Percentiles rank a stretch among this genome's conserved stretches.
These are phyloP conservation scores for Temnothorax nylanderi DNA, from an alignment of 1,140 invertebrate genomes.

Conservation along the genomic window DNA sequence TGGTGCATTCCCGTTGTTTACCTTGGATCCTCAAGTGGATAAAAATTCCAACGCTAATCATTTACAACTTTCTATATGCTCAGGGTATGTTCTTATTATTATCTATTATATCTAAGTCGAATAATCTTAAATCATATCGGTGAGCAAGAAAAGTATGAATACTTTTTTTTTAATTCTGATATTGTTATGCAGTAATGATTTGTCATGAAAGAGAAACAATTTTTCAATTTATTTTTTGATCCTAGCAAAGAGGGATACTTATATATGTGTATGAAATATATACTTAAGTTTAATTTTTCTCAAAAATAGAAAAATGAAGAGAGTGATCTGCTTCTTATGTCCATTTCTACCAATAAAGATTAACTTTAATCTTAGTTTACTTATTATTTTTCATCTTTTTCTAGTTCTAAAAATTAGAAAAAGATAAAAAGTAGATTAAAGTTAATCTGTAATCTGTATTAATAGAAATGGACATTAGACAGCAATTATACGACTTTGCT, in stretches of 20 bases:
- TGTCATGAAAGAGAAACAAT: neutral
- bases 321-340: neutral
- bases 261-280: neutral
- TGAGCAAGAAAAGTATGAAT: neutral
- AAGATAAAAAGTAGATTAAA: too few species aligned
- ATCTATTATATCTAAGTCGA: neutral
- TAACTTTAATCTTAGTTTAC: too few species aligned
- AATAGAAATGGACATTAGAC: neutral
- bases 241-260: neutral
- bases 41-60: conserved; percentile 93
- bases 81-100: conserved; percentile 86
- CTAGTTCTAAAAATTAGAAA: too few species aligned
- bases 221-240: neutral
- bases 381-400: too few species aligned
- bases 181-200: neutral
- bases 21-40: conserved; percentile 95
- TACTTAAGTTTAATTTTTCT: neutral
- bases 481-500: neutral
- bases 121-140: neutral
- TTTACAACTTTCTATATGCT: conserved; percentile 94
- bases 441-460: too few species aligned
- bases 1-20: conserved; percentile 95
- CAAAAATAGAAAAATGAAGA: neutral
- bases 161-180: neutral
- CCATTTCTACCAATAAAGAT: too few species aligned